A percentile compares a stretch with the other conserved stretches of the same genome.
Evolutionary conservation across 1,140 invertebrate species (phyloP).

Genomic region (Drosophila pseudoananassae): DNA sequence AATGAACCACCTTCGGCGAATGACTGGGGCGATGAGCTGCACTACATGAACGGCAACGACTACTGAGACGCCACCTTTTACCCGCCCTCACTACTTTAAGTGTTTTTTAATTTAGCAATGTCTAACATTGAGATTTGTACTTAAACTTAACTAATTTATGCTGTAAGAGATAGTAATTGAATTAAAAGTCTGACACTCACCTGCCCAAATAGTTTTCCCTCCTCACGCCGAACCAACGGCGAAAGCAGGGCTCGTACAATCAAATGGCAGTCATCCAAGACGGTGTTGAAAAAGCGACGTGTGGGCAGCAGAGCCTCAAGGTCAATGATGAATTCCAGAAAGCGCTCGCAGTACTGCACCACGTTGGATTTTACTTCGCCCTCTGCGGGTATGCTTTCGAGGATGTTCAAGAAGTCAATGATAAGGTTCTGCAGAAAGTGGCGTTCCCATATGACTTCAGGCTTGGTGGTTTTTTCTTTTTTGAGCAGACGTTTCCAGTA

Average conservation of each 20-base stretch:
- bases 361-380: constrained; percentile 86
- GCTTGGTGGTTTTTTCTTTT: constrained; percentile 87
- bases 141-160: constrained; percentile 73
- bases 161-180: constrained; percentile 39
- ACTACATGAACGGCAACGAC: constrained; percentile 91
- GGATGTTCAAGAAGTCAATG: constrained; percentile 93
- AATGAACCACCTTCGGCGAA: constrained; percentile 87
- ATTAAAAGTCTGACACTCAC: constrained; percentile 86
- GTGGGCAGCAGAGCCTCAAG: constrained; percentile 97
- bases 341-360: constrained; percentile 95
- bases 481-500: constrained; percentile 95
- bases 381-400: constrained; percentile 90
- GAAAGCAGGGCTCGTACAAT: constrained; percentile 95
- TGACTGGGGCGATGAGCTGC: constrained; percentile 95
- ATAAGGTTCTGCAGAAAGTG: constrained; percentile 94
- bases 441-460: constrained; percentile 93
- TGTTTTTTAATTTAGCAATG: constrained; percentile 76
- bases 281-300: constrained; percentile 97
- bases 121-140: constrained; percentile 78
- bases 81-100: constrained; percentile 43
- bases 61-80: constrained; percentile 78
- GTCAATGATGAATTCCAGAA: constrained; percentile 98
- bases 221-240: constrained; percentile 89
- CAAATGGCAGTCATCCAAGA: constrained; percentile 97
- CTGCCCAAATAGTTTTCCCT: constrained; percentile 96